Evolutionary conservation across 2,888 invertebrate species (phyloP), one percentile per base, ranked within the genome.

Genomic region (Anaspis maculata): DNA sequence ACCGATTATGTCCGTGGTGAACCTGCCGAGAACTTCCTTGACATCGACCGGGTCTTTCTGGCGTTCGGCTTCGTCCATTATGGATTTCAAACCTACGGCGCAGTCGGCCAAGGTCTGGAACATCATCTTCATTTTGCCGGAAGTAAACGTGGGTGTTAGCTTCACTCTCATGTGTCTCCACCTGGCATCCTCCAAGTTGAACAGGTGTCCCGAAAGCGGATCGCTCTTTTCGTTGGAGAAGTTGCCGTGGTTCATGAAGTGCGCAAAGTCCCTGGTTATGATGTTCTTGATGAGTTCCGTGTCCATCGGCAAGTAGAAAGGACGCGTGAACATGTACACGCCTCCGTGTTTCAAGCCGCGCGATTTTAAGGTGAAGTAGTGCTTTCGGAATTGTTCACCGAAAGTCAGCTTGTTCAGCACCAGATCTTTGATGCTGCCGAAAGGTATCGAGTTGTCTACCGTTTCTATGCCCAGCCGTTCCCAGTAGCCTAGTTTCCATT

Each of bases 1-100:
- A 0, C 71, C 73, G 25, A 72, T 70, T 1, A 72, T 67, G 45
- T 73, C 71, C 7, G 67, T 67, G 1, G 70, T 68, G 40, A 60
- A 4, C 40, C 70, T 68, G 2, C 70, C 71, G 39, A 71, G 67
- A 16, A 73, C 61, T 21, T 74, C 70, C 5, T 70, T 56, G 12
- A 55, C 45, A 27, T 59, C 52, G 3, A 59, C 29, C 3, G 44
- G 28, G 14, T 13, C 4, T 41, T 28, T 15, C 56, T 30, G 13
- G 46, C 43, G 2, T 42, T 31, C n/a, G 35, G 52, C 26, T 27
- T 54, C 23, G 13, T 64, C 57, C 5, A 72, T 62, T 27, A 72
- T 66, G 2, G 59, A 49, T 9, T 69, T 52, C 16, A 77, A 61
- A 30, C 70, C 67, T 4, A 68, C 42, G 33, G 32, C 19, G 24